phyloP scores from a whole-genome alignment of 1,140 invertebrate species.

The Bombyx mandarina region DNA sequence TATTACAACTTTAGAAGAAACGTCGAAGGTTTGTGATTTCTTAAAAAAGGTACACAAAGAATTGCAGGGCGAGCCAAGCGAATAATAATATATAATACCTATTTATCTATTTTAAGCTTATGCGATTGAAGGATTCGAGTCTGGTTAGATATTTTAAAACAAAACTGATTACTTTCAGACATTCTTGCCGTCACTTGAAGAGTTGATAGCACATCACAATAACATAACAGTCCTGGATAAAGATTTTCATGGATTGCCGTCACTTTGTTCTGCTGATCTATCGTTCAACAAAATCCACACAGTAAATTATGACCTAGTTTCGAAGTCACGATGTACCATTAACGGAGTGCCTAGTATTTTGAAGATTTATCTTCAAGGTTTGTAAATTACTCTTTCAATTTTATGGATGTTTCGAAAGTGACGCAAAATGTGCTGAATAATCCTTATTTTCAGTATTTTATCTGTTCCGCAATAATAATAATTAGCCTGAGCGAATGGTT shows the following conservation, averaged over 20 bases:
- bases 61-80: constrained; percentile 25
- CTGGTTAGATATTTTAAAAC: not conserved
- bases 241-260: constrained; percentile 85
- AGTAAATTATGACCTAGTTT: constrained; percentile 80
- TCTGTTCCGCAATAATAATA: too few relatives aligned
- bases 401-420: too few relatives aligned
- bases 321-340: constrained; percentile 82
- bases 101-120: not conserved
- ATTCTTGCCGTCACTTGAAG: constrained; percentile 80
- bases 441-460: too few relatives aligned
- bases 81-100: constrained; percentile 7
- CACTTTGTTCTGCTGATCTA: constrained; percentile 82
- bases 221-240: constrained; percentile 78
- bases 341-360: constrained; percentile 82
- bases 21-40: constrained; percentile 78
- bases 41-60: constrained; percentile 3
- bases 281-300: constrained; percentile 81
- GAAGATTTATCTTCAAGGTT: constrained; percentile 85
- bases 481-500: too few relatives aligned
- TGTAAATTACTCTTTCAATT: constrained; percentile 11
- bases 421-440: too few relatives aligned
- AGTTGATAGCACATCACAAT: constrained; percentile 82
- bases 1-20: constrained; percentile 81
- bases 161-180: constrained; percentile 72
- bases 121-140: not conserved